These are phyloP conservation scores for Cettia cetti DNA, from an alignment of 2,113 vertebrate species.

Conservation along the genomic window DNA sequence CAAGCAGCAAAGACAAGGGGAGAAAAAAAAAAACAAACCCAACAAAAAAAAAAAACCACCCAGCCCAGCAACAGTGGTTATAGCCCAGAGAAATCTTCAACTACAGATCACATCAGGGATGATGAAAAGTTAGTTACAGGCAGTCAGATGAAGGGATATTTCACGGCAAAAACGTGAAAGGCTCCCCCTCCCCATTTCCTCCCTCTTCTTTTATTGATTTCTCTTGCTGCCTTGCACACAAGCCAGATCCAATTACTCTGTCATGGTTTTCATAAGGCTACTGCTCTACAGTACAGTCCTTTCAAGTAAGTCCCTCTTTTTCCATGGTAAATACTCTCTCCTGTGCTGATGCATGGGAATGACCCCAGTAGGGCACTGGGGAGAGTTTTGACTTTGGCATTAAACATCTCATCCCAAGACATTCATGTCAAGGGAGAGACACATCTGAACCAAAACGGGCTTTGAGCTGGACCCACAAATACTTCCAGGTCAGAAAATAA, in stretches of 20 bases:
- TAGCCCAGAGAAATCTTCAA: neutral
- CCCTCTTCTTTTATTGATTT: constrained; percentile 60
- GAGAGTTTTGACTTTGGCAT: neutral
- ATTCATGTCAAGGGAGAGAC: neutral
- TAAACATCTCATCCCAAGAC: neutral
- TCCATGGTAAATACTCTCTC: neutral
- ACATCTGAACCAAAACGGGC: neutral
- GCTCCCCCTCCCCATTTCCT: neutral
- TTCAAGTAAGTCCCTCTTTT: neutral
- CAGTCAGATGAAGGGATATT: constrained; percentile 29
- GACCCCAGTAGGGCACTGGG: neutral
- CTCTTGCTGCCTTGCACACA: neutral
- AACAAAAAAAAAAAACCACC: neutral
- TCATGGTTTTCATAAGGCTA: neutral
- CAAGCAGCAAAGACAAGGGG: neutral
- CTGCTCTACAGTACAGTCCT: neutral
- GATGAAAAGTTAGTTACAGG: constrained; percentile 40
- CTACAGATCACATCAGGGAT: constrained; percentile 2
- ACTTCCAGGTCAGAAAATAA: neutral
- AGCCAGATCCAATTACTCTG: constrained; percentile 45
- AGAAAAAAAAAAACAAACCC: neutral
- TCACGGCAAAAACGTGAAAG: neutral
- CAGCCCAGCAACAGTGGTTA: neutral
- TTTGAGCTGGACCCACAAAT: neutral
- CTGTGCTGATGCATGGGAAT: neutral